Evolutionary conservation across 92 coral and sea anemone species (phyloP), one percentile per base, ranked within the genome.

Genomic region (Palythoa grandis): DNA sequence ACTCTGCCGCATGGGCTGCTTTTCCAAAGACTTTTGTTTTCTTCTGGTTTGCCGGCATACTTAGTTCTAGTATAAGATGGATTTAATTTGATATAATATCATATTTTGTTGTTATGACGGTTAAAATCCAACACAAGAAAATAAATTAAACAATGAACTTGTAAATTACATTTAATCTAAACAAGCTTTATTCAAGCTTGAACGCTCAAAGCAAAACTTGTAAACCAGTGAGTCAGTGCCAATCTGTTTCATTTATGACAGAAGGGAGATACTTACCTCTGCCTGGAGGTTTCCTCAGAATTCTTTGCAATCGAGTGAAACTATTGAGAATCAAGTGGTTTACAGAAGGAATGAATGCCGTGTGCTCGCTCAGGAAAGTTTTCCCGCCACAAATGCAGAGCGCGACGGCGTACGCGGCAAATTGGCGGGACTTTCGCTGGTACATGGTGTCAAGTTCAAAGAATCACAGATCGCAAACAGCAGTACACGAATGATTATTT

Each of bases 31-130:
- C 60, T 87, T 90, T 90, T 14, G 87, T 88, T 83, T 86, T 90
- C 88, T 82, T 90, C 17, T 86, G 88, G 73, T 90, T 90, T 39
- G 92, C 66, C 15, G 92, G 92, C 92, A 90, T 90, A 29, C 24
- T 85, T 13, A 14, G 43, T 61, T 40, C 71, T 78, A 54, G 53
- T 61, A 19, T 50, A 80, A 78, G n/a, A 5, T 29, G 15, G 29
- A 35, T 40, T 61, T 43, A 47, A 47, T 12, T 65, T 22, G 37
- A 2, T 43, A 39, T 22, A 10, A 11, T 40, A 17, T 79, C 10
- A 50, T 78, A 58, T 19, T 58, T 66, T 29, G 7, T 16, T 53
- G 6, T 14, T 20, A 77, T 23, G 50, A 43, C 50, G 50, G 35
- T 29, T 43, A 8, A 43, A 43, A 4, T 43, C 50, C 35, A 8